phyloP scores from a whole-genome alignment of 2,113 vertebrate species.

The Fukomys damarensis region DNA sequence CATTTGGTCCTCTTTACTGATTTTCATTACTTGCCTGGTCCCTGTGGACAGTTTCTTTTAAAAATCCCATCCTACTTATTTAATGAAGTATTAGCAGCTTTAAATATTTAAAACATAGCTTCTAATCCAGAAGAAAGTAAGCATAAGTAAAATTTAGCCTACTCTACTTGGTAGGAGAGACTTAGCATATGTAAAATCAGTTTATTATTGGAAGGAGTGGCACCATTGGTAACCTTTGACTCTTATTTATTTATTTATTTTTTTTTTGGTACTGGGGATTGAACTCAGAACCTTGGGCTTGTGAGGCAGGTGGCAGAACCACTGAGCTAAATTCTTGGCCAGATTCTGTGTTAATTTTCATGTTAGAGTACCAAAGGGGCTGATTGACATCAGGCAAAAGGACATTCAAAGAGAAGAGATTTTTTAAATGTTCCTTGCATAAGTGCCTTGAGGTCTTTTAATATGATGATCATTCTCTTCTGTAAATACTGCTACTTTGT shows the following conservation, averaged over 20 bases:
- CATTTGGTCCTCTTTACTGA: background rate
- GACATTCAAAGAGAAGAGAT: background rate
- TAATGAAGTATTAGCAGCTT: conserved; percentile 29
- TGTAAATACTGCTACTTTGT: background rate
- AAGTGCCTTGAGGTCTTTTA: background rate
- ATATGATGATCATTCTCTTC: conserved; percentile 19
- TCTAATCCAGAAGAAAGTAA: conserved; percentile 53
- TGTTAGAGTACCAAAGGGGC: background rate
- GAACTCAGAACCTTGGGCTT: too few species aligned
- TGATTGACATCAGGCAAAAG: background rate
- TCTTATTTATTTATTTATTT: background rate
- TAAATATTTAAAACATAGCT: conserved; percentile 41
- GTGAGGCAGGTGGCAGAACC: background rate
- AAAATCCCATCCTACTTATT: background rate
- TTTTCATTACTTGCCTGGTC: background rate
- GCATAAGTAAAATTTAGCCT: background rate
- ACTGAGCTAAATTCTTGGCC: too few species aligned
- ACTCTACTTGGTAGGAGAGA: conserved; percentile 13
- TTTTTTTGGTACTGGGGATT: too few species aligned
- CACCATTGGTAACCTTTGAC: background rate
- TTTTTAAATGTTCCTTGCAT: conserved; percentile 3
- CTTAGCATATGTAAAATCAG: background rate
- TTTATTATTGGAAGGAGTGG: background rate
- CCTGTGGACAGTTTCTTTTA: background rate
- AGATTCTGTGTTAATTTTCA: background rate